phyloP scores from a whole-genome alignment of 2,113 vertebrate genomes.

The Brienomyrus brachyistius region DNA sequence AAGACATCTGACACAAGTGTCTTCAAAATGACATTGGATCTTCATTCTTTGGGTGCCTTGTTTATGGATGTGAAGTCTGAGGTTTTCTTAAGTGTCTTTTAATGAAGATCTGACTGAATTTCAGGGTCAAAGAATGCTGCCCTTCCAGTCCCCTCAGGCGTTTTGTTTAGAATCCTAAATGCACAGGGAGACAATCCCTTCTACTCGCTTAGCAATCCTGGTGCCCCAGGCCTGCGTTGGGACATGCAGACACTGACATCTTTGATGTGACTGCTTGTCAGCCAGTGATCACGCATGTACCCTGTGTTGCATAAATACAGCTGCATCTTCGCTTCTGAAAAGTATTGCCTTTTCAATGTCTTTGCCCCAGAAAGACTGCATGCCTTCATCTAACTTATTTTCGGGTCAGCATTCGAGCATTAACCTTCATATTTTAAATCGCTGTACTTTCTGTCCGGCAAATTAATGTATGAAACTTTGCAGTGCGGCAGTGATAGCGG shows the following conservation, averaged over 20 bases:
- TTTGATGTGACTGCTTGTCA: slow-evolving; percentile 73
- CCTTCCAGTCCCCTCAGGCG: slow-evolving; percentile 30
- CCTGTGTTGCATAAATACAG: neutral
- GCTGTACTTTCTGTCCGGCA: neutral
- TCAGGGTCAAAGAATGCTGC: neutral
- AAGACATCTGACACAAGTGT: neutral
- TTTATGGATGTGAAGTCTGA: neutral
- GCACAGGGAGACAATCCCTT: slow-evolving; percentile 63
- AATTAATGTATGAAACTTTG: neutral
- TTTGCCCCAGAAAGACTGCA: neutral
- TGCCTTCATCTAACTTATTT: neutral
- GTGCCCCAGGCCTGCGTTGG: slow-evolving; percentile 75
- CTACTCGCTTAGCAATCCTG: slow-evolving; percentile 77
- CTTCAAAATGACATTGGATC: neutral
- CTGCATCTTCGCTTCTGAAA: neutral
- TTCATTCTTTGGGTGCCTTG: neutral
- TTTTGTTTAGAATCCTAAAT: slow-evolving; percentile 72
- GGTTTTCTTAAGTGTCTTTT: neutral
- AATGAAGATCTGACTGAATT: neutral
- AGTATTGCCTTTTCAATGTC: neutral
- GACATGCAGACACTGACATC: slow-evolving; percentile 60
- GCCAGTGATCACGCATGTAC: slow-evolving; percentile 36
- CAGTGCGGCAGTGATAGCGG: neutral
- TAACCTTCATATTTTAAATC: neutral
- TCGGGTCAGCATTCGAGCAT: neutral